Evolutionary conservation across 2,113 vertebrate genomes (phyloP).

Genomic region (Lanius collurio): DNA sequence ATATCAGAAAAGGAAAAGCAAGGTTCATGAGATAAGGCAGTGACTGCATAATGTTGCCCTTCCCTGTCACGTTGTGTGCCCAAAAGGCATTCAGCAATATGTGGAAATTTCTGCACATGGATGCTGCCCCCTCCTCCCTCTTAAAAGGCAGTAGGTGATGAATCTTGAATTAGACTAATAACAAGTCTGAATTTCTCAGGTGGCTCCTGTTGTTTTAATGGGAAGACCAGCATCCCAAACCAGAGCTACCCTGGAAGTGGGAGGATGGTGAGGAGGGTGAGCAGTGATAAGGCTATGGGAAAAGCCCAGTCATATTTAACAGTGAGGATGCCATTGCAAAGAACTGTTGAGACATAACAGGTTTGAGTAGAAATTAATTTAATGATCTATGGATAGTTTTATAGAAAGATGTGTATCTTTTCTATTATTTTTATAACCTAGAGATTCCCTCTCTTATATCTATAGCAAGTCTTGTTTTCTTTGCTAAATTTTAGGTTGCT

Average conservation of each 20-base stretch:
- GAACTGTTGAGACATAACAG: neutral
- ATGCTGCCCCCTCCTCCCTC: neutral
- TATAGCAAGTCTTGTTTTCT: neutral
- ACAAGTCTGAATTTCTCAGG: neutral
- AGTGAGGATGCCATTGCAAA: neutral
- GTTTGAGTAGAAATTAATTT: neutral
- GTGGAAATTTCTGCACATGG: neutral
- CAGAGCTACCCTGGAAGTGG: neutral
- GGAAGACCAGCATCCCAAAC: neutral
- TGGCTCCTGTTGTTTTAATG: neutral
- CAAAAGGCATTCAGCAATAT: neutral
- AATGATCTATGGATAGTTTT: neutral
- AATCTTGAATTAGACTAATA: neutral
- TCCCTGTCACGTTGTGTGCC: rapidly evolving
- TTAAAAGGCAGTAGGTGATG: neutral
- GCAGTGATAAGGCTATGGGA: neutral
- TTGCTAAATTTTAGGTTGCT: neutral
- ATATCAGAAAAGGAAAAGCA: neutral
- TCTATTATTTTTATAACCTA: neutral
- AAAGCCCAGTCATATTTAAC: neutral
- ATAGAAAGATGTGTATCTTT: neutral
- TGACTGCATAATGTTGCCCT: neutral
- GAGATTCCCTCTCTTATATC: neutral
- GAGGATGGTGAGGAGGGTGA: neutral
- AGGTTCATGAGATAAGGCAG: neutral